A percentile compares a stretch with the other conserved stretches of the same genome.
Evolutionary conservation across 2,797 vertebrate species (phyloP).

Genomic region (Zalophus californianus): DNA sequence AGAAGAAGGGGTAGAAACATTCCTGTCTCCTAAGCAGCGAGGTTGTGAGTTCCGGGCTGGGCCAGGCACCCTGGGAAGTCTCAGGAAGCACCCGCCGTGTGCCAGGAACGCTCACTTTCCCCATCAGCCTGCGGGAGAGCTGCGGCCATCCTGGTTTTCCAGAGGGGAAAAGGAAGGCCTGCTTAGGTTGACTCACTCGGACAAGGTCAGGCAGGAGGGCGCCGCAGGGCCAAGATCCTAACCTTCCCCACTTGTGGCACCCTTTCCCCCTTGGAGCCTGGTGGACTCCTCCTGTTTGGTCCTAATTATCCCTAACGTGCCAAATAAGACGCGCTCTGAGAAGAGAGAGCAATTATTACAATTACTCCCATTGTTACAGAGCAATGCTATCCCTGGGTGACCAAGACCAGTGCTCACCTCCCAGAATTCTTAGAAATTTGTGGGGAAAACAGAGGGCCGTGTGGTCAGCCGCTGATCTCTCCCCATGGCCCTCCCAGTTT

Average conservation of each 20-base stretch:
- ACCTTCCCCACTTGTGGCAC: rapidly evolving
- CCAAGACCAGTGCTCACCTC: not conserved
- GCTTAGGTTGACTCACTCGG: not conserved
- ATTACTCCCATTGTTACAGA: not conserved
- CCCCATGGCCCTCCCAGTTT: not conserved
- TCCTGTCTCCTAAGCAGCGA: not conserved
- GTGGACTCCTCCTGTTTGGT: not conserved
- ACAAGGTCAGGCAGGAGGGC: not conserved
- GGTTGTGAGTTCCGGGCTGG: not conserved
- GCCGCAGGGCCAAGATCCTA: rapidly evolving
- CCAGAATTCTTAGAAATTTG: not conserved
- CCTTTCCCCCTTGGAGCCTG: not conserved
- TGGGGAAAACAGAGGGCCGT: not conserved
- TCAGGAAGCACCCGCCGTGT: not conserved
- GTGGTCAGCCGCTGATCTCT: no score
- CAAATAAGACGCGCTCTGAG: not conserved
- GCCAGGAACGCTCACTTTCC: not conserved
- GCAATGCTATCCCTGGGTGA: not conserved
- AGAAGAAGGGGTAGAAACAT: not conserved
- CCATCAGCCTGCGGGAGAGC: not conserved
- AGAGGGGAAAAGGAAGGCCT: not conserved
- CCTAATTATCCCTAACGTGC: not conserved
- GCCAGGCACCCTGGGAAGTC: not conserved
- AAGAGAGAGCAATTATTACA: not conserved
- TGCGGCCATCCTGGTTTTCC: rapidly evolving